phyloP scores from a whole-genome alignment of 2,888 invertebrate genomes.

The Nomada fucata region DNA sequence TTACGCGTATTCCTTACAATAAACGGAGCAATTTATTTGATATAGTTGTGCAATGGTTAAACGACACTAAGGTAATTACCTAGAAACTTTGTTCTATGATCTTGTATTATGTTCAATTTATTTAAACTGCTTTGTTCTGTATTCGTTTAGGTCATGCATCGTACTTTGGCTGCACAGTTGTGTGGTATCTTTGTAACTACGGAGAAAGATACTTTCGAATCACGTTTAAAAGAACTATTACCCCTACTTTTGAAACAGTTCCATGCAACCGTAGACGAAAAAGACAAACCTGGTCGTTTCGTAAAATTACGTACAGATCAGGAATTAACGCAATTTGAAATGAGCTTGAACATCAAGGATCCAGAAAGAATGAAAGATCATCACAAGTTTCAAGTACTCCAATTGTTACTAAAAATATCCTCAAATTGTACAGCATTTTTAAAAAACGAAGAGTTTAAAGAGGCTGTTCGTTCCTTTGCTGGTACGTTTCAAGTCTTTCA shows the following conservation, averaged over 20 bases:
- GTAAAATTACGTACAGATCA: slow-evolving; percentile 70
- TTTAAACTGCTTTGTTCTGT: not conserved
- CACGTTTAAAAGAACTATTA: slow-evolving; percentile 87
- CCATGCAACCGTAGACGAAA: slow-evolving; percentile 68
- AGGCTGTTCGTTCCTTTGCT: slow-evolving; percentile 84
- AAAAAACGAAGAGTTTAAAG: slow-evolving; percentile 84
- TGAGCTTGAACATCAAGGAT: slow-evolving; percentile 84
- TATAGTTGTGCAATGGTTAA: slow-evolving; percentile 89
- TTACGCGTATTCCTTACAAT: slow-evolving; percentile 86
- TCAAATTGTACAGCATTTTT: slow-evolving; percentile 87
- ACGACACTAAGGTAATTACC: slow-evolving; percentile 86
- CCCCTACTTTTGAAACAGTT: slow-evolving; percentile 85
- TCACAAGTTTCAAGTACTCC: slow-evolving; percentile 90
- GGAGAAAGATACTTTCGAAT: slow-evolving; percentile 90
- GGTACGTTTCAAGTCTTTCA: slow-evolving; percentile 64
- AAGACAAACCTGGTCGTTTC: slow-evolving; percentile 79
- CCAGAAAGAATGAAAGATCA: slow-evolving; percentile 89
- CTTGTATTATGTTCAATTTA: not conserved
- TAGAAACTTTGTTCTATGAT: not conserved
- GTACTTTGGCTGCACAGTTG: slow-evolving; percentile 91
- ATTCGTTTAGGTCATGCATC: slow-evolving; percentile 86
- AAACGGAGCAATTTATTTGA: slow-evolving; percentile 90
- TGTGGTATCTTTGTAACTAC: slow-evolving; percentile 92
- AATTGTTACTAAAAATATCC: slow-evolving; percentile 89
- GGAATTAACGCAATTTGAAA: slow-evolving; percentile 15